Evolutionary conservation across 2,113 vertebrate species (phyloP), one percentile per base, ranked within the genome.

Genomic region (Notiomystis cincta): DNA sequence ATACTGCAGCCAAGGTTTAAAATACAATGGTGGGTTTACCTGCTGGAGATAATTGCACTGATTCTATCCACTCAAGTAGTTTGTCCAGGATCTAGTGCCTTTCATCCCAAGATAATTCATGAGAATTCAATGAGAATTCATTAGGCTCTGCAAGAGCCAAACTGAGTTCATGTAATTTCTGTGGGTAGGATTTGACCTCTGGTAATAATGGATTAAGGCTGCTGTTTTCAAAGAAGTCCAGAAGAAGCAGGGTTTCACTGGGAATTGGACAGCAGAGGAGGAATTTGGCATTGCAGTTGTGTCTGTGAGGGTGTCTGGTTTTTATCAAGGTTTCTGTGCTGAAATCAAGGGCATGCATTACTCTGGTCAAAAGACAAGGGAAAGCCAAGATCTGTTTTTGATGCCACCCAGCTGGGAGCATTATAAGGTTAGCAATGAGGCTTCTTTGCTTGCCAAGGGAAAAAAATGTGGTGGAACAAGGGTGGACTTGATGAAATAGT

Each of bases 131-230:
- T 47, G 69, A 89, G 57, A 92, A 77, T 82, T 88, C 70, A 76
- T 70, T 72, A 66, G 60, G 67, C 54, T 89, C 48, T 44, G n/a
- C 25, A 31, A 53, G 66, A 83, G 82, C 58, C 87, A 70, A 30
- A 90, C 19, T 4, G 47, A 75, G 44, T 65, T 50, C 42, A 23
- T 4, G 0, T 82, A 50, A 79, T 86, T 95, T 91, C 79, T 88
- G 71, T 81, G 90, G 64, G 85, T 66, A 83, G 37, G 82, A 75
- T 64, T 72, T 95, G 93, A 92, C 88, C 71, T 71, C 76, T 90
- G n/a, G 40, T 77, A 90, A 38, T 81, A 48, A 27, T 21, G 35
- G 35, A 83, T 64, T 73, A 44, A 35, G 28, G 56, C 67, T 73
- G 6, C 30, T 57, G 56, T 93, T 89, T 83, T 78, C 1, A 0